These are phyloP conservation scores for Drosophila repletoides DNA, from an alignment of 1,140 invertebrate genomes.

Conservation along the genomic window DNA sequence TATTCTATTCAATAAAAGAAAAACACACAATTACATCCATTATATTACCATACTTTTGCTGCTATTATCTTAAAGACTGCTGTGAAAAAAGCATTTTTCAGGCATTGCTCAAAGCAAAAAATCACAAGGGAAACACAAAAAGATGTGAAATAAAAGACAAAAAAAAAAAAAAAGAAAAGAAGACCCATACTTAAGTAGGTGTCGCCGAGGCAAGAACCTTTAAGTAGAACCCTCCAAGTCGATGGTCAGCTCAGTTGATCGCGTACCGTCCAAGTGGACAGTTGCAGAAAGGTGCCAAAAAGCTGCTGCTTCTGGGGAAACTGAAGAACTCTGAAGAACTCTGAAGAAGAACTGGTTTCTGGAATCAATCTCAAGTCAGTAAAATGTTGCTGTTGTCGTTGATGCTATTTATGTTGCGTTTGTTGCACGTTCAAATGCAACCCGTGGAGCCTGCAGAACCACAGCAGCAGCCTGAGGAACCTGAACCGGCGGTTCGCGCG, in stretches of 20 bases:
- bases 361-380: constrained; percentile 8
- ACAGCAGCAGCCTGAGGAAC: background rate
- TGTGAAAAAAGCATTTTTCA: too few relatives aligned
- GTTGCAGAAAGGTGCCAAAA: background rate
- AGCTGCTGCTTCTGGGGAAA: background rate
- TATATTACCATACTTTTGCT: too few relatives aligned
- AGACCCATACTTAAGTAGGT: background rate
- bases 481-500: constrained; percentile 30
- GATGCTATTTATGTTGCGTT: constrained; percentile 19
- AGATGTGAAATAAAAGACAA: too few relatives aligned
- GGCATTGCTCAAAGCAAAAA: too few relatives aligned
- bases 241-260: constrained; percentile 46
- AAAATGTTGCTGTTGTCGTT: constrained; percentile 24
- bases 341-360: constrained; percentile 64
- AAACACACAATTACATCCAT: too few relatives aligned
- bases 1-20: too few relatives aligned
- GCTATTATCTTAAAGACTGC: too few relatives aligned
- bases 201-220: constrained; percentile 36
- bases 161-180: background rate
- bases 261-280: constrained; percentile 44
- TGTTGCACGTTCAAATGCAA: constrained; percentile 40
- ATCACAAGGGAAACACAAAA: too few relatives aligned
- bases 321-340: too few relatives aligned
- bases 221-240: constrained; percentile 52
- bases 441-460: constrained; percentile 38